Conservation (phyloP, 2,888 invertebrate species). For the Seira musarum region DNA sequence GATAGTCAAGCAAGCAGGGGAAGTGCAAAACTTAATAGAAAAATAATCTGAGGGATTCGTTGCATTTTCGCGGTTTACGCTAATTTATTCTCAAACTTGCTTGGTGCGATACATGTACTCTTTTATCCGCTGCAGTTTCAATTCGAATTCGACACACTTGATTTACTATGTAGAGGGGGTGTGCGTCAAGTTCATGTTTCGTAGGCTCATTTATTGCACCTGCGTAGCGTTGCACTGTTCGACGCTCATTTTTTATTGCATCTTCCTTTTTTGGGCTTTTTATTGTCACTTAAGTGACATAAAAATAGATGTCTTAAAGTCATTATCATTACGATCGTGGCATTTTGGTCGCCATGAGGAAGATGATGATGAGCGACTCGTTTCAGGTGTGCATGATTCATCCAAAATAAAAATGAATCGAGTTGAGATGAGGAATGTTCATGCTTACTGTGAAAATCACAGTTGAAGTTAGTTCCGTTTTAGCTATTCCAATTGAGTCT, state of each 20-base stretch:
- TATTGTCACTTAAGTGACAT: background rate
- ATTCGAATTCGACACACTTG: slow-evolving; percentile 48
- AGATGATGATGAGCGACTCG: background rate
- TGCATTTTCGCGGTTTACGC: background rate
- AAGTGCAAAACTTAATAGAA: background rate
- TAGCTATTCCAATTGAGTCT: background rate
- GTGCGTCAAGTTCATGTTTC: too few species aligned
- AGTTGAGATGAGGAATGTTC: background rate
- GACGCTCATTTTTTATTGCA: background rate
- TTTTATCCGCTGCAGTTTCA: background rate
- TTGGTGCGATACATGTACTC: background rate
- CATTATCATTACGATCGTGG: too few species aligned
- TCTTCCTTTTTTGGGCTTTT: background rate
- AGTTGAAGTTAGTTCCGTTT: background rate
- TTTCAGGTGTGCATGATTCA: background rate
- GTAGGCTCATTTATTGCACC: background rate
- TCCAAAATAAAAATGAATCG: background rate
- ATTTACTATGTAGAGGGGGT: slow-evolving; percentile 49
- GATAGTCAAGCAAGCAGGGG: background rate
- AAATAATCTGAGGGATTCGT: background rate
- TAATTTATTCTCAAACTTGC: too few species aligned
- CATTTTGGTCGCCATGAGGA: background rate
- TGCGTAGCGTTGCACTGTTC: background rate
- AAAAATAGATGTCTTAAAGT: too few species aligned
- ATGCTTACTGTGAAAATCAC: background rate